Percentiles rank a stretch among this genome's conserved stretches.
Conservation (phyloP, 2,797 vertebrate species). For the Malurus leucopterus region DNA sequence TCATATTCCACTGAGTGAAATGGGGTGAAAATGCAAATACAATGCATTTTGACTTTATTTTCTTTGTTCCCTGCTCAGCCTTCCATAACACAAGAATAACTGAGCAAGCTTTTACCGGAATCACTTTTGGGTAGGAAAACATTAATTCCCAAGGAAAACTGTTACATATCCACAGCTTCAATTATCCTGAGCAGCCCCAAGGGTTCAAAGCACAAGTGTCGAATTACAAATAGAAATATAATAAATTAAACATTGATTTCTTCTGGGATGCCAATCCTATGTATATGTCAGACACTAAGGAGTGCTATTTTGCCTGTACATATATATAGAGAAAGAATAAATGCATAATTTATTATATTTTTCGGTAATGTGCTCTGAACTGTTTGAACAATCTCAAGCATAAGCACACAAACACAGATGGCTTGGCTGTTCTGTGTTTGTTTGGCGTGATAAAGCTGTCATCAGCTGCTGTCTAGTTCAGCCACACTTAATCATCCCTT, state of each 20-base stretch:
- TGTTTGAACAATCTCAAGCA: conserved; percentile 20
- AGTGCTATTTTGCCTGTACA: neutral
- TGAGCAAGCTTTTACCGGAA: neutral
- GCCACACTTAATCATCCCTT: conserved; percentile 32
- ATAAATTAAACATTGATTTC: conserved; percentile 18
- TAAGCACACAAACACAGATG: conserved; percentile 41
- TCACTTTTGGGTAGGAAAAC: neutral
- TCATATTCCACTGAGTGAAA: neutral
- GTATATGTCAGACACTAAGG: neutral
- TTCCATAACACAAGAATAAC: neutral
- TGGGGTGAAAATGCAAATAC: neutral
- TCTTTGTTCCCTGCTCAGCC: neutral
- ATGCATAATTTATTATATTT: conserved; percentile 14
- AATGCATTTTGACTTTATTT: neutral
- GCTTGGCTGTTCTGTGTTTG: conserved; percentile 29
- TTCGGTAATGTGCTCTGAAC: neutral
- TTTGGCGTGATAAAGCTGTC: conserved; percentile 2
- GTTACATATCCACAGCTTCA: neutral
- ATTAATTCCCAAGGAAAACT: neutral
- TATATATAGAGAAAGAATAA: neutral
- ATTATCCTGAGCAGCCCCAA: neutral
- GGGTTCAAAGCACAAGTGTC: neutral
- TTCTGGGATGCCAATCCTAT: neutral
- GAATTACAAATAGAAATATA: neutral
- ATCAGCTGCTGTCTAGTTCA: conserved; percentile 21